phyloP scores from a whole-genome alignment of 2,797 vertebrate genomes.

The Alosa sapidissima region DNA sequence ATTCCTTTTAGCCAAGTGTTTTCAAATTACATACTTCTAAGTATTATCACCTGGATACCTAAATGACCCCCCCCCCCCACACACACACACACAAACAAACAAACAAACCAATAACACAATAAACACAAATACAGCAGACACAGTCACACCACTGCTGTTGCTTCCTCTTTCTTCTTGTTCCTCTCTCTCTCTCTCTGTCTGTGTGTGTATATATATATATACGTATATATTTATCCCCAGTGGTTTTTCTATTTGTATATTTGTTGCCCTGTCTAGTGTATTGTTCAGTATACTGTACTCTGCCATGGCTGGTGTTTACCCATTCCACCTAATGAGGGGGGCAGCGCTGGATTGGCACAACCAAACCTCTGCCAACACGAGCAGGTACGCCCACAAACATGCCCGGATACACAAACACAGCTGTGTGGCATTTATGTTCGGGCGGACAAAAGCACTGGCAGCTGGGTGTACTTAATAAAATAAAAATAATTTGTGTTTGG shows the following conservation, averaged over 20 bases:
- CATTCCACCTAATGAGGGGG: not conserved
- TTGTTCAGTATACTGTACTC: no score
- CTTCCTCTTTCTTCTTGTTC: no score
- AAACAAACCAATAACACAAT: not conserved
- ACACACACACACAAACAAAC: not conserved
- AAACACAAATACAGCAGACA: not conserved
- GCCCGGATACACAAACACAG: constrained; percentile 30
- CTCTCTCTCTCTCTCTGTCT: no score
- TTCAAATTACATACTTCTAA: no score
- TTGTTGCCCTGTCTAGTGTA: no score
- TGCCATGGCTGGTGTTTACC: not conserved
- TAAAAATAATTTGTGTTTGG: constrained; percentile 46
- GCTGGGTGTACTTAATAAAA: constrained; percentile 51
- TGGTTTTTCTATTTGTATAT: no score
- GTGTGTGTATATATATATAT: no score
- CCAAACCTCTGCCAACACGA: not conserved
- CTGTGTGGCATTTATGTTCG: constrained; percentile 46
- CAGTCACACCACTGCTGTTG: not conserved
- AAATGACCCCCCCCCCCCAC: no score
- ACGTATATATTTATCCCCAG: not conserved
- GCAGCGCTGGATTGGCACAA: not conserved
- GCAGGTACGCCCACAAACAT: constrained; percentile 18
- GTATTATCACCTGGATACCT: no score
- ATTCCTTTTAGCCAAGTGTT: no score
- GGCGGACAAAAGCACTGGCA: not conserved